A percentile compares a stretch with the other conserved stretches of the same genome.
These are phyloP conservation scores for Pseudomugil gertrudae DNA, from an alignment of 2,797 vertebrate genomes.

Conservation along the genomic window DNA sequence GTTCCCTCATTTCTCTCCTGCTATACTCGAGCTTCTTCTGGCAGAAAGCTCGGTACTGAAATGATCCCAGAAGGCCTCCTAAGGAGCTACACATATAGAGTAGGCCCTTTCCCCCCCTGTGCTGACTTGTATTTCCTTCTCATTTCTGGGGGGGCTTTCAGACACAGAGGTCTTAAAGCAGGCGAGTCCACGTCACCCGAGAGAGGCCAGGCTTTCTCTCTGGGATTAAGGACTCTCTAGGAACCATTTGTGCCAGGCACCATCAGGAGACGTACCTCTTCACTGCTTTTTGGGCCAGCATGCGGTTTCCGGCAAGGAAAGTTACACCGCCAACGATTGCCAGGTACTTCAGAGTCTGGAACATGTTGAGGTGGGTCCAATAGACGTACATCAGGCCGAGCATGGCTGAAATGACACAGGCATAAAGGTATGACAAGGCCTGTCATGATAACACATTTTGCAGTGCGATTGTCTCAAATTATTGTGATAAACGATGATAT, in stretches of 20 bases:
- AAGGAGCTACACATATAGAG: conserved; percentile 30
- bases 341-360: conserved; percentile 98
- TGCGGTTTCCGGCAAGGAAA: conserved; percentile 97
- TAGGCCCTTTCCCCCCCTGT: conserved; percentile 15
- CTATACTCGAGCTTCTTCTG: conserved; percentile 33
- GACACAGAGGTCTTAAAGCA: conserved; percentile 45
- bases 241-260: conserved; percentile 16
- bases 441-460: too few relatives aligned
- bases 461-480: too few relatives aligned
- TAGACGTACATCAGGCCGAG: conserved; percentile 98
- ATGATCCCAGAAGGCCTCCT: conserved; percentile 24
- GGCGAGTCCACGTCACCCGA: conserved; percentile 20
- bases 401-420: conserved; percentile 82
- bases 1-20: conserved; percentile 33
- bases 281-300: conserved; percentile 97
- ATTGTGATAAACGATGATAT: too few relatives aligned
- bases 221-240: conserved; percentile 46
- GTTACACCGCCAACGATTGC: conserved; percentile 93
- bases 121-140: too few relatives aligned
- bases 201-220: conserved; percentile 22
- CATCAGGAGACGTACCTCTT: conserved; percentile 86
- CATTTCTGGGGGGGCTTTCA: conserved; percentile 26
- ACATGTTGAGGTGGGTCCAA: conserved; percentile 99
- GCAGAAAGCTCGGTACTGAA: conserved; percentile 22
- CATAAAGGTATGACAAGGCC: too few relatives aligned